Base-by-base conservation (phyloP, 2,797 vertebrate species). In the Anguilla obscura region DNA sequence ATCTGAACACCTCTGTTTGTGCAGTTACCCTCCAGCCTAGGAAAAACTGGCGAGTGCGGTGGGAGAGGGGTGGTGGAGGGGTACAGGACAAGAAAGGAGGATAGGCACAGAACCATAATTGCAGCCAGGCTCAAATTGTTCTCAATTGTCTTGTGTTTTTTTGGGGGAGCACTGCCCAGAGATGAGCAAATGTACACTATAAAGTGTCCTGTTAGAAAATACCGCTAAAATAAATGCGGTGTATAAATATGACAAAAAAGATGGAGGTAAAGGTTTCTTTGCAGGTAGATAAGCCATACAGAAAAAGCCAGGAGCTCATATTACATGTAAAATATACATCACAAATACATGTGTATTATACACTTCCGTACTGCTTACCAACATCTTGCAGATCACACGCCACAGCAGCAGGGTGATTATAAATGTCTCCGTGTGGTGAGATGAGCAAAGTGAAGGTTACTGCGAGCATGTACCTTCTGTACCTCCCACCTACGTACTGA, bases 11-110 rank as follows among this genome's bases (percentile, higher is more conserved):
- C 92, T 50, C 84, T 89, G 80, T 92, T 90, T 1, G 89, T 92
- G 90, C 94, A 94, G 87, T 90, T 90, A 63, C 92, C 93, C 63
- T 93, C 91, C 76, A 95, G 90, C 1, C 30, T 86, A 0, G 93
- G 93, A 40, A 91, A 92, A 33, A 48, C 87, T 87, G 86, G 66
- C 10, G 21, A 5, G 21, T 18, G 16, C 24, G 1, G 0, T 45
- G 16, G 66, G 3, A 6, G 6, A 16, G 27, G 2, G 21, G 14
- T 24, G 3, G 0, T 40, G 18, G 66, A 2, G 12, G 9, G 12
- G n/a, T 6, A 14, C 14, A 88, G 10, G 33, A 48, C 2, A 36
- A 36, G 82, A 40, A 85, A 40, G 54, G 27, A n/a, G 60, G 21
- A 27, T 54, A 66, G 1, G n/a, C 36, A 18, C 36, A 79, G 33